Evolutionary conservation across 2,888 invertebrate genomes (phyloP).

Genomic region (Coremacera marginata): DNA sequence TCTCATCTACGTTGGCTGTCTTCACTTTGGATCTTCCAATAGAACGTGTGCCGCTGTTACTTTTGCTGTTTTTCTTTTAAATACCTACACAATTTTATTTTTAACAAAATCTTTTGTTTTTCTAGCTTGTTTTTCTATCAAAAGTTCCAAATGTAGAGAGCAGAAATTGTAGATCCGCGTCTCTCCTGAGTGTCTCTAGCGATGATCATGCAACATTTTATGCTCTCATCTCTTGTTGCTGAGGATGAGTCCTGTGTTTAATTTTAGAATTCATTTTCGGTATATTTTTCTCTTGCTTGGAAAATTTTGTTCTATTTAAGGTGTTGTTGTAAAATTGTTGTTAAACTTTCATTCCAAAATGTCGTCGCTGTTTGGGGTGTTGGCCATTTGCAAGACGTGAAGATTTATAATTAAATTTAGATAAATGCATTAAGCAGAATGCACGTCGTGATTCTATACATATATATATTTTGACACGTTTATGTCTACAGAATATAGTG

Average conservation of each 20-base stretch:
- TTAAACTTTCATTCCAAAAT: slow-evolving; percentile 18
- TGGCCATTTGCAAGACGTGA: background rate
- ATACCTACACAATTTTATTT: slow-evolving; percentile 42
- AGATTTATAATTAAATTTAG: background rate
- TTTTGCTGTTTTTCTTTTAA: slow-evolving; percentile 24
- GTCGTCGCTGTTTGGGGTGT: slow-evolving; percentile 1
- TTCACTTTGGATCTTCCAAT: slow-evolving; percentile 29
- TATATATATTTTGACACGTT: background rate
- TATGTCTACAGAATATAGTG: no score
- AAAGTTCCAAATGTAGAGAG: slow-evolving; percentile 27
- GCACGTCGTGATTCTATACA: background rate
- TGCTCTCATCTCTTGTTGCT: background rate
- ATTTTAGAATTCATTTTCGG: slow-evolving; percentile 24
- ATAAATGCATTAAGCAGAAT: background rate
- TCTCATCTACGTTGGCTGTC: background rate
- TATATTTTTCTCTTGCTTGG: slow-evolving; percentile 2
- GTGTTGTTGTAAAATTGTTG: background rate
- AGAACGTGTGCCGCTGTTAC: background rate
- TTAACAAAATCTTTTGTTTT: slow-evolving; percentile 30
- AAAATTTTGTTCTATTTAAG: slow-evolving; percentile 7
- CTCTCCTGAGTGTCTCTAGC: background rate
- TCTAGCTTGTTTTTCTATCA: background rate
- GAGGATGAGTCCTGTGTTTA: slow-evolving; percentile 19
- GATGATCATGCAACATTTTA: slow-evolving; percentile 11
- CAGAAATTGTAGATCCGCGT: background rate